Evolutionary conservation across 2,888 invertebrate genomes (phyloP).

Genomic region (Sinodicranocentrus sp.): DNA sequence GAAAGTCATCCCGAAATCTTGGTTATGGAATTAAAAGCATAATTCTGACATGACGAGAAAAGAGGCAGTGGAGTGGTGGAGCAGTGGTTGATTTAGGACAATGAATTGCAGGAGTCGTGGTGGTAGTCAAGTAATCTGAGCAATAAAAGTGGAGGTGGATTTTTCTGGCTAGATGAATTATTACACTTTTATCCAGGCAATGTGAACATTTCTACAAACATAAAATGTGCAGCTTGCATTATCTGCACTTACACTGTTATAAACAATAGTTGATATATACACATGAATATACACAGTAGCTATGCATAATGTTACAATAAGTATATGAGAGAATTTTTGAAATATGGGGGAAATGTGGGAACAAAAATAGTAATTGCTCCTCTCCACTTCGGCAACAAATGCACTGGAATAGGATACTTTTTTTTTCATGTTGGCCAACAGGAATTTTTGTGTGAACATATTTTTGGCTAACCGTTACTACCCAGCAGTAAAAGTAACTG

Average conservation of each 20-base stretch:
- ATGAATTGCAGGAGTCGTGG: constrained; percentile 35
- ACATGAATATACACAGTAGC: not conserved
- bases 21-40: constrained; percentile 47
- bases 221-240: too few relatives aligned
- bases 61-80: not conserved
- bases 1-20: constrained; percentile 60
- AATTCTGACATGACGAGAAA: constrained; percentile 50
- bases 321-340: too few relatives aligned
- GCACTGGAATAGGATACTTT: constrained; percentile 56
- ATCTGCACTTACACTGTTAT: constrained; percentile 1
- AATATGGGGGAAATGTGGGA: constrained; percentile 54
- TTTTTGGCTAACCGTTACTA: too few relatives aligned
- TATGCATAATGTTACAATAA: too few relatives aligned
- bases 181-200: constrained; percentile 30
- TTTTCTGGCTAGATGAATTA: constrained; percentile 59
- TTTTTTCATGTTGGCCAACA: constrained; percentile 30
- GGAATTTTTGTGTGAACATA: constrained; percentile 31
- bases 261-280: not conserved
- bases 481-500: constrained; percentile 55
- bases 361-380: constrained; percentile 37
- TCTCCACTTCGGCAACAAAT: constrained; percentile 27
- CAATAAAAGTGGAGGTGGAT: constrained; percentile 67
- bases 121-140: constrained; percentile 64
- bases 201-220: too few relatives aligned
- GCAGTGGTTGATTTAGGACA: constrained; percentile 44